phyloP scores from a whole-genome alignment of 2,888 invertebrate species.

The Dynastes tityus region DNA sequence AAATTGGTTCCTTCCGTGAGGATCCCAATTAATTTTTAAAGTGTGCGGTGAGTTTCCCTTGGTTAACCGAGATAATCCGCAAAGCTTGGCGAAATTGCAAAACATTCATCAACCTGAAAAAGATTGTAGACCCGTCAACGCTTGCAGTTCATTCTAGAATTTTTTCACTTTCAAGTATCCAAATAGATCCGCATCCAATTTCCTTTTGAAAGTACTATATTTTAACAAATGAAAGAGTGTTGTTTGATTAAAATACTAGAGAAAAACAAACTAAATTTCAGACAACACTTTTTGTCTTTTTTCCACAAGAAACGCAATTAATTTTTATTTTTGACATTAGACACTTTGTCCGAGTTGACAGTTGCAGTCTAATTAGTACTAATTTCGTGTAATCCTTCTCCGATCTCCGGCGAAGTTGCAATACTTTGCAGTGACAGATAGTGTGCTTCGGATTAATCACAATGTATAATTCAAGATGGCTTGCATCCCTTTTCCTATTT shows the following conservation, averaged over 20 bases:
- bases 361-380: not conserved
- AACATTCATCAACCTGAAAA: constrained; percentile 2
- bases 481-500: constrained; percentile 54
- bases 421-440: not conserved
- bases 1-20: not conserved
- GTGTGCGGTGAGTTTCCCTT: not conserved
- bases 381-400: not conserved
- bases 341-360: not conserved
- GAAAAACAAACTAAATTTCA: too few species aligned
- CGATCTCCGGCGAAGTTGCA: too few species aligned
- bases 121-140: not conserved
- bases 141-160: not conserved
- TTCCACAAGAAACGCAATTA: not conserved
- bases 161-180: not conserved
- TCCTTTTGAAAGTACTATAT: too few species aligned
- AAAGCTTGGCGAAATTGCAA: not conserved
- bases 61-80: not conserved
- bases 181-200: too few species aligned
- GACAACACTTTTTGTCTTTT: not conserved
- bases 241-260: too few species aligned
- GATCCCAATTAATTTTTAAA: constrained; percentile 2
- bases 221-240: too few species aligned
- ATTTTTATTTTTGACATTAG: not conserved
- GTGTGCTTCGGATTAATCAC: constrained; percentile 10
- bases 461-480: not conserved